A percentile compares a stretch with the other conserved stretches of the same genome.
phyloP scores from a whole-genome alignment of 2,797 vertebrate species.

The Hylomyscus alleni region DNA sequence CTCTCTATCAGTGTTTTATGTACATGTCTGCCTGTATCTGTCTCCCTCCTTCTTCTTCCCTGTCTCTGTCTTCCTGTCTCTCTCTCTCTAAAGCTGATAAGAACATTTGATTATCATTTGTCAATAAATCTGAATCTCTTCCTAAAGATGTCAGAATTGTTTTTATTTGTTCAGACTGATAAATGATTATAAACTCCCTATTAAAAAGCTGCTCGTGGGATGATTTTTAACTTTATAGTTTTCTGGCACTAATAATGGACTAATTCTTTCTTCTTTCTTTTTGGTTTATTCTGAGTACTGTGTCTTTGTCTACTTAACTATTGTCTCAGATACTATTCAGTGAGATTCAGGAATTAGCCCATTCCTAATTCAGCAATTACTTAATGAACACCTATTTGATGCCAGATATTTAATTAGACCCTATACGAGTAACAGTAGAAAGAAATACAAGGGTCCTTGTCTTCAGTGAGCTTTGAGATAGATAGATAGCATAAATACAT shows the following conservation, averaged over 20 bases:
- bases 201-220: background rate
- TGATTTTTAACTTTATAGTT: constrained; percentile 51
- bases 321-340: constrained; percentile 46
- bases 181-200: constrained; percentile 27
- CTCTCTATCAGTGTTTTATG: background rate
- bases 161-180: constrained; percentile 1
- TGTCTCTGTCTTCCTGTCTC: background rate
- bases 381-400: constrained; percentile 48
- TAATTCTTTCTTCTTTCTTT: background rate
- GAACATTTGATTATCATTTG: constrained; percentile 37
- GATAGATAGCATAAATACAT: constrained; percentile 5
- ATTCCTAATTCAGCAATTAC: constrained; percentile 52
- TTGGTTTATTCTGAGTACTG: constrained; percentile 43
- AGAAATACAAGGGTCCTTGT: constrained; percentile 10
- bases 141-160: constrained; percentile 46
- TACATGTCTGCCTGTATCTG: background rate
- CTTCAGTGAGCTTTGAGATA: constrained; percentile 26
- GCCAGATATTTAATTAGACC: background rate
- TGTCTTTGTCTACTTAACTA: constrained; percentile 1
- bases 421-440: constrained; percentile 26
- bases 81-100: constrained; percentile 32
- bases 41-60: background rate
- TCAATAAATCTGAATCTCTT: constrained; percentile 52
- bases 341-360: constrained; percentile 13
- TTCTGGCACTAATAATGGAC: constrained; percentile 4